Conservation (phyloP, 2,797 vertebrate genomes). For the Sebastes matsubarae region DNA sequence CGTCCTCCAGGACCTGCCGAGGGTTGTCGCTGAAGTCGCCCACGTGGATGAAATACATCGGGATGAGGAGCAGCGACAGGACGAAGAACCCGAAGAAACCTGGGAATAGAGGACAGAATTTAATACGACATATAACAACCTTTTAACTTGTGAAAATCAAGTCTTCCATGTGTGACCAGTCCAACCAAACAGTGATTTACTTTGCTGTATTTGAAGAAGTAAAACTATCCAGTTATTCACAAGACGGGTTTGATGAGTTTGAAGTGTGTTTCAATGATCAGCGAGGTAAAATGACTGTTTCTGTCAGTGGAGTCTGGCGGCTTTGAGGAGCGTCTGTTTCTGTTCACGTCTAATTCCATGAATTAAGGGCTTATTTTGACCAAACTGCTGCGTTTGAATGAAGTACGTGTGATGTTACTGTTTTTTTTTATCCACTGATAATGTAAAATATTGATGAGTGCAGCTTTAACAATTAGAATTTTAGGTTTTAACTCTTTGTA, state of each 20-base stretch:
- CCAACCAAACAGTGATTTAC: neutral
- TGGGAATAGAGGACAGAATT: conserved; percentile 43
- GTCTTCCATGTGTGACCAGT: neutral
- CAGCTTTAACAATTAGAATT: no score
- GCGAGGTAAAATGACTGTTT: no score
- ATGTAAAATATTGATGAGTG: no score
- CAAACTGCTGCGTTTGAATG: accelerated
- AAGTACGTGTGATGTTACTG: no score
- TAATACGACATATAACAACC: neutral
- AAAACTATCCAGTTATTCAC: neutral
- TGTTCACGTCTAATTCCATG: accelerated
- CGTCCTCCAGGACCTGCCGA: conserved; percentile 86
- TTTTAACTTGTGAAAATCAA: neutral
- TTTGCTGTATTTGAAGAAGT: accelerated
- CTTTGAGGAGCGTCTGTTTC: no score
- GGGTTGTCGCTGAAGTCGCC: conserved; percentile 85
- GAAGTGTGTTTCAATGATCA: no score
- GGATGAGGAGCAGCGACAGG: conserved; percentile 89
- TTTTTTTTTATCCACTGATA: no score
- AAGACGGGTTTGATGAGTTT: no score
- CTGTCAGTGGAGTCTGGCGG: no score
- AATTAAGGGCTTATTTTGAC: no score
- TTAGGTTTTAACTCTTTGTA: no score
- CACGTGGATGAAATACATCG: conserved; percentile 90
- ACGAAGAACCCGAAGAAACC: conserved; percentile 93